phyloP scores from a whole-genome alignment of 2,113 vertebrate species.

The Mormyrus lacerda region DNA sequence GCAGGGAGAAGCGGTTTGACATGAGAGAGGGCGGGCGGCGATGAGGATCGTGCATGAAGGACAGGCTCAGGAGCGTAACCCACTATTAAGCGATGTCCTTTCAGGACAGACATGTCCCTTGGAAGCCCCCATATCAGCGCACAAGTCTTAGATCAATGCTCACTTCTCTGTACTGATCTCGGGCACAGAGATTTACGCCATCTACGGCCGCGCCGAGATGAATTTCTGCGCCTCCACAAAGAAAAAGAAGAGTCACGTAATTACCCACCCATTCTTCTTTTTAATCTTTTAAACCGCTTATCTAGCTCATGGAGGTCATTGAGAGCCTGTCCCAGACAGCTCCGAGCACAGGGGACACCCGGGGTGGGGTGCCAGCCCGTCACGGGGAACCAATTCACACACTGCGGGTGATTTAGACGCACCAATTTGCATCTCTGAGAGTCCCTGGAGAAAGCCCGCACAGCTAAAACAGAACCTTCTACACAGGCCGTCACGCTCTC shows the following conservation, averaged over 20 bases:
- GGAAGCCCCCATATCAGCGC: background rate
- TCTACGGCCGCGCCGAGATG: background rate
- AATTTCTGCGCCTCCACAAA: background rate
- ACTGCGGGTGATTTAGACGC: background rate
- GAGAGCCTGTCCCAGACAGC: background rate
- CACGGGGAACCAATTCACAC: background rate
- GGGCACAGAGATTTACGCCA: background rate
- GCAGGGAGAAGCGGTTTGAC: background rate
- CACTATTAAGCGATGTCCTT: background rate
- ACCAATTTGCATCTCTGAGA: background rate
- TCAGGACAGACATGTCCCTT: background rate
- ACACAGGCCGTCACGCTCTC: background rate
- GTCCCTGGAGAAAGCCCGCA: background rate
- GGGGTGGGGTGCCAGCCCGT: background rate
- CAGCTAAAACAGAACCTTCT: background rate
- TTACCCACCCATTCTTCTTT: background rate
- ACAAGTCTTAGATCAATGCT: background rate
- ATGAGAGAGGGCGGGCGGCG: background rate
- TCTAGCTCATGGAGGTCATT: background rate
- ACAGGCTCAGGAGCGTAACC: background rate
- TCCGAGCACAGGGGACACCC: background rate
- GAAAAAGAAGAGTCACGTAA: background rate
- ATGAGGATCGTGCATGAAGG: background rate
- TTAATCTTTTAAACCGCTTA: background rate
- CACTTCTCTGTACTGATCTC: background rate